phyloP scores from a whole-genome alignment of 2,797 vertebrate species.

The Leptatherina wallacei region DNA sequence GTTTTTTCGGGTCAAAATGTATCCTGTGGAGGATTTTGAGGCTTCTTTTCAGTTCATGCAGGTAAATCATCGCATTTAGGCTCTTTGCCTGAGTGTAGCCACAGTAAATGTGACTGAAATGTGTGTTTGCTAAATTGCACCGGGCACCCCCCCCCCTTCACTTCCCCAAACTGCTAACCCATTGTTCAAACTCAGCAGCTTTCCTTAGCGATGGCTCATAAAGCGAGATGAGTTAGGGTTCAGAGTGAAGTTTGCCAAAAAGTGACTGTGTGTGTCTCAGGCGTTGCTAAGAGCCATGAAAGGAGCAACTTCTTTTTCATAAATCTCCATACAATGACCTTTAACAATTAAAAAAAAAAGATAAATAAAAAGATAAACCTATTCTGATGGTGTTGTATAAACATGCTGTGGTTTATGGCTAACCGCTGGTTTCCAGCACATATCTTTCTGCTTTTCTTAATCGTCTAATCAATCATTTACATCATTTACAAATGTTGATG shows the following conservation, averaged over 20 bases:
- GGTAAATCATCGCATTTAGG: slow-evolving; percentile 75
- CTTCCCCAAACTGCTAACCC: slow-evolving; percentile 10
- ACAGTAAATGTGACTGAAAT: slow-evolving; percentile 8
- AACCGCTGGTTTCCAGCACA: background rate
- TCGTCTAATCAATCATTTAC: background rate
- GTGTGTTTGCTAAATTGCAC: slow-evolving; percentile 33
- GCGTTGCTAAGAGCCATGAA: slow-evolving; percentile 52
- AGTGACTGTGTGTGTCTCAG: slow-evolving; percentile 1
- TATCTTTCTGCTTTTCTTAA: background rate
- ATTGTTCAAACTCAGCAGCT: slow-evolving; percentile 65
- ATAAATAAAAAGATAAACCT: slow-evolving; percentile 27
- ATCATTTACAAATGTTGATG: background rate
- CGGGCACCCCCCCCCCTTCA: background rate
- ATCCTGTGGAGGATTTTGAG: slow-evolving; percentile 98
- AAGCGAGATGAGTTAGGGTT: slow-evolving; percentile 59
- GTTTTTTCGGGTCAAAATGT: slow-evolving; percentile 99
- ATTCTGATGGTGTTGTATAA: slow-evolving; percentile 53
- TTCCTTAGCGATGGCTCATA: slow-evolving; percentile 53
- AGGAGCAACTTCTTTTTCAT: slow-evolving; percentile 54
- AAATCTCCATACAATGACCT: slow-evolving; percentile 42
- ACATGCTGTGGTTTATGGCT: slow-evolving; percentile 39
- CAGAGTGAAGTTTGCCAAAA: background rate
- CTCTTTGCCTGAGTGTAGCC: background rate
- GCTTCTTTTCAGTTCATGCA: slow-evolving; percentile 99
- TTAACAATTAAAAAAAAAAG: background rate